A percentile compares a stretch with the other conserved stretches of the same genome.
Conservation (phyloP, 2,797 vertebrate species). For the Rhyacichthys aspro region DNA sequence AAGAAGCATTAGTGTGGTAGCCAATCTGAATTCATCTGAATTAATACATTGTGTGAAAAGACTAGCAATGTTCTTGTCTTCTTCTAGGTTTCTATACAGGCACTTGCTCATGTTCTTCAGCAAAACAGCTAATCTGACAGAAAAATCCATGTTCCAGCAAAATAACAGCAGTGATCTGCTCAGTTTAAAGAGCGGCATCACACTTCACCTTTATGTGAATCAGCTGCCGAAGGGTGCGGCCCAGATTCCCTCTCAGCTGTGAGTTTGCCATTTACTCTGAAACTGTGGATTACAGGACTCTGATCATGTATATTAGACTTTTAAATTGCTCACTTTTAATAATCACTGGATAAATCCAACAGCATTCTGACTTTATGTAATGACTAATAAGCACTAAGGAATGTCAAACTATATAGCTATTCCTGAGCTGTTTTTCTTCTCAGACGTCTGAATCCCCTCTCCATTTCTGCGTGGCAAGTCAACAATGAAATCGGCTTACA, state of each 20-base stretch:
- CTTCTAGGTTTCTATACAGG: slow-evolving; percentile 90
- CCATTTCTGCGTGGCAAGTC: slow-evolving; percentile 85
- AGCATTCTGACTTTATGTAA: too few species aligned
- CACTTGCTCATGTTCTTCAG: slow-evolving; percentile 92
- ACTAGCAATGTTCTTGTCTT: neutral
- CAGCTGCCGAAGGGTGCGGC: slow-evolving; percentile 92
- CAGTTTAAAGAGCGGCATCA: slow-evolving; percentile 83
- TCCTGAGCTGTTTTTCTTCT: neutral
- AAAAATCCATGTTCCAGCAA: slow-evolving; percentile 88
- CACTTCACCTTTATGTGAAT: slow-evolving; percentile 90
- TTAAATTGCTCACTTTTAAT: too few species aligned
- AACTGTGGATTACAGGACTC: neutral
- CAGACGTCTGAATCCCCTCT: slow-evolving; percentile 86
- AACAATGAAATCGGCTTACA: slow-evolving; percentile 90
- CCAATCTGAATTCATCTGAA: too few species aligned
- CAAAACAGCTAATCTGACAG: slow-evolving; percentile 79
- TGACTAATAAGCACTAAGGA: too few species aligned
- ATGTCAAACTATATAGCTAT: too few species aligned
- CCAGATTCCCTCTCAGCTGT: slow-evolving; percentile 85
- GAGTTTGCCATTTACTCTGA: slow-evolving; percentile 52
- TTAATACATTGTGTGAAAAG: neutral
- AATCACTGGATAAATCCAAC: too few species aligned
- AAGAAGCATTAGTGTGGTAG: too few species aligned
- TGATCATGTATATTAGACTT: too few species aligned
- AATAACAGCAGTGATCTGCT: slow-evolving; percentile 82